Evolutionary conservation across 2,797 vertebrate genomes (phyloP), one percentile per base, ranked within the genome.

Genomic region (Sphenopsis melanotis): DNA sequence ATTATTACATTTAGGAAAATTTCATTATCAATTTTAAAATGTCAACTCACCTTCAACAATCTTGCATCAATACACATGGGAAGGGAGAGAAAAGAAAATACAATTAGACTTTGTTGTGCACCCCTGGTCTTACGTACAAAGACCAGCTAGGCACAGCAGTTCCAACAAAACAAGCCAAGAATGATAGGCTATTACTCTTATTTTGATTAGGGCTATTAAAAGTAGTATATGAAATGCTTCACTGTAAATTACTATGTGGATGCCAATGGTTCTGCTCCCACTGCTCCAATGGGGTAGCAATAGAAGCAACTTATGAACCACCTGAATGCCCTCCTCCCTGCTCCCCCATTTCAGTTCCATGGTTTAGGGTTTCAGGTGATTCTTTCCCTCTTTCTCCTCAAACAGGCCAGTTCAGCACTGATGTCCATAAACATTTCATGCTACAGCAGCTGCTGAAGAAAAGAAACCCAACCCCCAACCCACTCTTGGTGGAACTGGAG

Each of bases 21-120:
- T 68, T 18, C 15, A 7, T 36, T 61, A 71, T 55, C 21, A 63
- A 27, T 36, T 68, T 37, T 20, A 69, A 81, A 90, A 91, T 1
- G 7, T 69, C 39, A 83, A 97, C 98, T 98, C 91, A 98, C 98
- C 98, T 61, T 98, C 98, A 78, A 98, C 97, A 77, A 98, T 97
- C 98, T 98, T 96, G 89, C 52, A 63, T 60, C 83, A 49, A 52
- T 8, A 55, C 3, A 36, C 3, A 47, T 2, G 27, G 46, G 20
- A 81, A 52, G 41, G 70, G 85, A 94, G 52, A 96, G 83, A 89
- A 90, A 80, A 92, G 69, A 93, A 84, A 87, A 83, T 4, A 71
- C 30, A 80, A 11, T 96, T 90, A 95, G 75, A 41, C 27, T 74
- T 75, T 4, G 36, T 34, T 55, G 29, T 49, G 66, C 34, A 88